Conservation (phyloP, 2,888 invertebrate species). For the Pyrrhia umbra region DNA sequence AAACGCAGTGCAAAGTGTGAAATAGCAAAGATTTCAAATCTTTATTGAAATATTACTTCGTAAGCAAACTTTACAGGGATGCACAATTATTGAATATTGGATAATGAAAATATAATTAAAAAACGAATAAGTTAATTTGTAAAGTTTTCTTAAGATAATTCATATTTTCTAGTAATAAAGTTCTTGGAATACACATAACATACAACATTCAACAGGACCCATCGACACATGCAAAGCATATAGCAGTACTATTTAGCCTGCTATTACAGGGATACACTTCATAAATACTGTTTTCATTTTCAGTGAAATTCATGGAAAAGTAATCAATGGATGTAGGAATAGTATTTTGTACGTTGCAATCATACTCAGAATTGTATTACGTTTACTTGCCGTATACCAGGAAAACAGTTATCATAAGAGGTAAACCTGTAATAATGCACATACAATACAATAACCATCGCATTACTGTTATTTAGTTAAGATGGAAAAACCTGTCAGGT, state of each 20-base stretch:
- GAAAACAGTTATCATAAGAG: conserved; percentile 54
- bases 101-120: too few species aligned
- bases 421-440: conserved; percentile 47
- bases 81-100: too few species aligned
- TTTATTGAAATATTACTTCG: not conserved
- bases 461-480: conserved; percentile 46
- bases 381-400: conserved; percentile 49
- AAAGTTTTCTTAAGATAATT: not conserved
- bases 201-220: not conserved
- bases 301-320: conserved; percentile 16
- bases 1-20: conserved; percentile 42
- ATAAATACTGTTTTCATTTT: conserved; percentile 38
- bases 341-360: conserved; percentile 17
- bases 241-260: conserved; percentile 31
- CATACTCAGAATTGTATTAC: conserved; percentile 43
- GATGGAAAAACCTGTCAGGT: conserved; percentile 29
- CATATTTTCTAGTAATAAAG: not conserved
- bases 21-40: conserved; percentile 1
- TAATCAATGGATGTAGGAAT: conserved; percentile 14
- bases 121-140: not conserved
- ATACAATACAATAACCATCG: conserved; percentile 49
- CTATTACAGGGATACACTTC: conserved; percentile 38
- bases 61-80: not conserved
- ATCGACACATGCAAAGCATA: conserved; percentile 58
- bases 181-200: not conserved